Evolutionary conservation across 2,113 vertebrate genomes (phyloP), one percentile per base, ranked within the genome.

Genomic region (Coreoperca whiteheadi): DNA sequence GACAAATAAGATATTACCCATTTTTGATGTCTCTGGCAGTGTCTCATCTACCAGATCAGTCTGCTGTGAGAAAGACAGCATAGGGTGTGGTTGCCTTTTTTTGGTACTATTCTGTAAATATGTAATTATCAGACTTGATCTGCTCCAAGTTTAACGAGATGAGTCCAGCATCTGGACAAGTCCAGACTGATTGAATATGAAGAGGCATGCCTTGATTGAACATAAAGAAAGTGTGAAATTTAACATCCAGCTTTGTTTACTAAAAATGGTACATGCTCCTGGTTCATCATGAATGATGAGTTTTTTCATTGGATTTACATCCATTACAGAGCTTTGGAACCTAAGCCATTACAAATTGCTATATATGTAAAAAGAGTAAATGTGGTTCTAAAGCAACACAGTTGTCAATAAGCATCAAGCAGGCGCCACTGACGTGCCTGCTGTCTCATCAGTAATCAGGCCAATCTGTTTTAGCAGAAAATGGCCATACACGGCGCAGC

Each of bases 391-490:
- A 88, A 87, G 92, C 83, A 90, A 90, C 85, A 85, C 88, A 92
- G 80, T 87, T 91, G 87, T 94, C 92, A 93, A 92, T 89, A 91
- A 92, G 82, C 86, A 92, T 94, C 92, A 94, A 88, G 77, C 87
- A 86, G 85, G 81, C 66, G 76, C 77, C 71, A 14, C 84, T 90
- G 88, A 91, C 75, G 30, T 84, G 85, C 83, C 80, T 77, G 81
- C 87, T 87, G 90, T 91, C 90, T 93, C 88, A 92, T 94, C 88
- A 89, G 90, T 87, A 89, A 90, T 86, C 93, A 92, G 92, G 92
- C 94, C 94, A 94, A 95, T 94, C 93, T 94, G 92, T 93, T 94
- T 94, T 85, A 93, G 91, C 88, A 92, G 84, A 92, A 92, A 93
- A 91, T 91, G 91, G 82, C 91, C 86, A 78, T 88, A 92, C 71